phyloP scores from a whole-genome alignment of 2,888 invertebrate genomes.

The Cynaeus angustus region DNA sequence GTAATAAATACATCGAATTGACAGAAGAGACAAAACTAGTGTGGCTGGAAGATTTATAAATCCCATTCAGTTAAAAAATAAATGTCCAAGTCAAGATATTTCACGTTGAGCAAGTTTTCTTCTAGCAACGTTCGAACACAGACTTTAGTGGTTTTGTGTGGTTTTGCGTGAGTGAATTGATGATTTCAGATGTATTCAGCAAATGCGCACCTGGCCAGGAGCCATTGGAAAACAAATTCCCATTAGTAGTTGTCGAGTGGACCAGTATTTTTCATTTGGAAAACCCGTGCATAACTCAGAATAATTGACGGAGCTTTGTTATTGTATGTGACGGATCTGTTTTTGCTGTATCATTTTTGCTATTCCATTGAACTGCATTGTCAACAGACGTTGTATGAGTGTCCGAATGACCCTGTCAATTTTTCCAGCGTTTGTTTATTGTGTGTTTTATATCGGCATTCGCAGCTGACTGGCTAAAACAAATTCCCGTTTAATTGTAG shows the following conservation, averaged over 20 bases:
- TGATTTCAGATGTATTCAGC: neutral
- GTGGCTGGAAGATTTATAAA: slow-evolving; percentile 15
- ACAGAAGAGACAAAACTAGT: slow-evolving; percentile 20
- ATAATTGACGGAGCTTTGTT: slow-evolving; percentile 42
- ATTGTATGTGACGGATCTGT: slow-evolving; percentile 38
- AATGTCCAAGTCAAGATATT: slow-evolving; percentile 21
- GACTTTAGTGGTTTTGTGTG: neutral
- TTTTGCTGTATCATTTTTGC: slow-evolving; percentile 44
- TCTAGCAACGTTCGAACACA: too few species aligned
- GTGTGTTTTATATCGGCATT: slow-evolving; percentile 40
- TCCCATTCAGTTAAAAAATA: slow-evolving; percentile 28
- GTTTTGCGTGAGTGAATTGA: neutral
- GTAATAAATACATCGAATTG: slow-evolving; percentile 28
- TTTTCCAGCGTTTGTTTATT: slow-evolving; percentile 36
- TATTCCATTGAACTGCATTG: slow-evolving; percentile 41
- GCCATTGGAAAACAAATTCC: slow-evolving; percentile 29
- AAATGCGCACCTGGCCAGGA: neutral
- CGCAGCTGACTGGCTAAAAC: slow-evolving; percentile 41
- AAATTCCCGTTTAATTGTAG: slow-evolving; percentile 46
- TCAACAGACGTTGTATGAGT: slow-evolving; percentile 34
- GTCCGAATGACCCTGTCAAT: slow-evolving; percentile 24
- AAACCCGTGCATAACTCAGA: slow-evolving; percentile 21
- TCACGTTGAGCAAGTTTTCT: too few species aligned
- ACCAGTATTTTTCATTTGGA: slow-evolving; percentile 36
- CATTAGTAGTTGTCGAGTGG: slow-evolving; percentile 26